Base-by-base conservation (phyloP, 2,888 invertebrate species). In the Caenorhabditis afra region DNA sequence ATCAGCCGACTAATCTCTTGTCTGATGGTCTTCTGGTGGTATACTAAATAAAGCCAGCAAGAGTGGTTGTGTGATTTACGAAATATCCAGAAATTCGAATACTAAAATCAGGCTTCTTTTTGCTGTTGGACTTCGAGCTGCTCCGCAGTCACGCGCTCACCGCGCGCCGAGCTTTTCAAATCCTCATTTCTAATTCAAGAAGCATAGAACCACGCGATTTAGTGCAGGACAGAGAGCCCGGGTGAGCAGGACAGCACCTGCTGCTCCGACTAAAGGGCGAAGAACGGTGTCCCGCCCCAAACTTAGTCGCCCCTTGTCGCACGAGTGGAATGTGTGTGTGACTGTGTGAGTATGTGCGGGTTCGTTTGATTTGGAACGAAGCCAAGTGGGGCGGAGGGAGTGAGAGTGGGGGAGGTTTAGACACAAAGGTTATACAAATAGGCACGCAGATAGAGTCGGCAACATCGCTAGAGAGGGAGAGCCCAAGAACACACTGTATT, bases 291-390 rank as follows among this genome's bases (percentile, higher is more conserved):
- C 35, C 71, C 57, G 49, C 71, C 47, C 45, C 55, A 57, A 64
- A 71, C 62, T 71, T 55, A 64, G 73, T 64, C 49, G 39, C 29
- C 55, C 64, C 57, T 50, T 49, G 64, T 64, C 62, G 64, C 62
- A 71, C 47, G 50, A 64, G 49, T 50, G 73, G 73, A 64, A 73
- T 73, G 64, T 61, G 68, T 61, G 68, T 68, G 44, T 41, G 58
- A 35, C 29, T 29, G 29, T 29, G 41, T 57, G 70, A n/a, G n/a
- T n/a, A n/a, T 73, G 58, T 57, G 64, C 64, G 57, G 62, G 64
- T 64, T 73, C 73, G 73, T 73, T 73, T 73, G 73, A 64, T 73
- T 73, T 73, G 73, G 73, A 73, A 73, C 73, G 64, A 64, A 73
- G 73, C 73, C 73, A 73, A 73, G 73, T 64, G 73, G 73, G 64